Conservation (phyloP, 2,113 vertebrate genomes). For the Ancistrus triradiatus region DNA sequence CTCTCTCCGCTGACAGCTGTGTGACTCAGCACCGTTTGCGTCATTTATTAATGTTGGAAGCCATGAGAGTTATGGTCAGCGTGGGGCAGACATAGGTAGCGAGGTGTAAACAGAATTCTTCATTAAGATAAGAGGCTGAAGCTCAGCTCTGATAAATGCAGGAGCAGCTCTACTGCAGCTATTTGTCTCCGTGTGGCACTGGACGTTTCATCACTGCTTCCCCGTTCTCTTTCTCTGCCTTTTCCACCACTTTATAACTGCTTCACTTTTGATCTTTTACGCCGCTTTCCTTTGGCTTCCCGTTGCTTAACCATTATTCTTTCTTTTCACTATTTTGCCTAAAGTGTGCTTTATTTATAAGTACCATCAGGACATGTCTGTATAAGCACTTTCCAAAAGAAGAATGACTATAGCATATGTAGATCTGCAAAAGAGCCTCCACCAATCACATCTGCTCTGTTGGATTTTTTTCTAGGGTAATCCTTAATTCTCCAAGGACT, state of each 20-base stretch:
- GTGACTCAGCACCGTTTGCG: constrained; percentile 37
- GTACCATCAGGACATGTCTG: constrained; percentile 11
- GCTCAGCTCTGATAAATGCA: constrained; percentile 45
- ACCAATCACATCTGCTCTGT: constrained; percentile 10
- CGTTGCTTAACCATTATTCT: neutral
- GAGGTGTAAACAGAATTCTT: constrained; percentile 49
- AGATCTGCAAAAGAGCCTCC: neutral
- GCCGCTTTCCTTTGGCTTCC: neutral
- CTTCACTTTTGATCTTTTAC: constrained; percentile 17
- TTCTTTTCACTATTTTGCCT: constrained; percentile 6
- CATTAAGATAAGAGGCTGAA: constrained; percentile 48
- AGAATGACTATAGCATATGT: constrained; percentile 12
- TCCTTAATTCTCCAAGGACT: neutral
- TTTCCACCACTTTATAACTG: constrained; percentile 14
- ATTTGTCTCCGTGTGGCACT: constrained; percentile 37
- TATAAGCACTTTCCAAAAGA: constrained; percentile 16
- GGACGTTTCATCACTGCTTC: constrained; percentile 32
- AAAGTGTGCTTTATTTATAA: neutral
- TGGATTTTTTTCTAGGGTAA: neutral
- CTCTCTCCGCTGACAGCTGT: constrained; percentile 31
- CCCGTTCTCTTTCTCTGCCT: neutral
- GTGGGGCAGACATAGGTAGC: constrained; percentile 39
- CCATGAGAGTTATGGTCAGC: constrained; percentile 32
- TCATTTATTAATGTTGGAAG: constrained; percentile 38
- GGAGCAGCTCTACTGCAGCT: constrained; percentile 28